These are phyloP conservation scores for Lepilemur ruficaudatus DNA, from an alignment of 2,797 vertebrate genomes.

Conservation along the genomic window DNA sequence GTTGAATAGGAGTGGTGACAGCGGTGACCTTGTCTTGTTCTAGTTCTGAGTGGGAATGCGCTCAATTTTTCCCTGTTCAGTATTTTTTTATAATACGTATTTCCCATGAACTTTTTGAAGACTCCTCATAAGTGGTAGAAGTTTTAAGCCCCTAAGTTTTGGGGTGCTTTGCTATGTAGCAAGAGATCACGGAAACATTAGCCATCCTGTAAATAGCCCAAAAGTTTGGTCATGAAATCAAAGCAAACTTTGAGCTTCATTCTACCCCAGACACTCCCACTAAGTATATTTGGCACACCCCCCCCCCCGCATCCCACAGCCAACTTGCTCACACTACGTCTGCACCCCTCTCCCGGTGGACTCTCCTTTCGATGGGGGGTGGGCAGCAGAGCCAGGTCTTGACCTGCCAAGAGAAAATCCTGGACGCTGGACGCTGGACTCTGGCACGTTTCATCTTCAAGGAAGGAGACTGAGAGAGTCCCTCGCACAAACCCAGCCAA, in stretches of 20 bases:
- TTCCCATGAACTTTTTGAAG: too few relatives aligned
- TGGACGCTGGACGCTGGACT: rapidly evolving
- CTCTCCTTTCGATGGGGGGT: rapidly evolving
- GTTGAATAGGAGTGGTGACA: too few relatives aligned
- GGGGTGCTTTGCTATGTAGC: background rate
- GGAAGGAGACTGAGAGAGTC: background rate
- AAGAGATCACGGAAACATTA: background rate
- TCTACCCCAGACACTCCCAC: rapidly evolving
- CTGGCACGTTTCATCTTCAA: rapidly evolving
- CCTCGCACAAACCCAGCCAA: rapidly evolving
- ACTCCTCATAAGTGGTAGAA: too few relatives aligned
- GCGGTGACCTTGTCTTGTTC: too few relatives aligned
- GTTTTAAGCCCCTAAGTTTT: background rate
- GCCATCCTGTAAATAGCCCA: too few relatives aligned
- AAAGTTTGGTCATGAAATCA: background rate
- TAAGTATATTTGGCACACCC: background rate
- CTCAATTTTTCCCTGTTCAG: too few relatives aligned
- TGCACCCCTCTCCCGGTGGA: background rate
- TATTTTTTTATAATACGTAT: too few relatives aligned
- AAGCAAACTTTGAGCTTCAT: background rate
- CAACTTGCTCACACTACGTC: background rate
- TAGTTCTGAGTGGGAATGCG: too few relatives aligned
- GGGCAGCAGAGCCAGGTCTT: background rate
- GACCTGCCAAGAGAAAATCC: background rate
- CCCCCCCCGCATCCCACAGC: rapidly evolving